Base-by-base conservation (phyloP, 2,888 invertebrate species). In the Dryobota labecula region DNA sequence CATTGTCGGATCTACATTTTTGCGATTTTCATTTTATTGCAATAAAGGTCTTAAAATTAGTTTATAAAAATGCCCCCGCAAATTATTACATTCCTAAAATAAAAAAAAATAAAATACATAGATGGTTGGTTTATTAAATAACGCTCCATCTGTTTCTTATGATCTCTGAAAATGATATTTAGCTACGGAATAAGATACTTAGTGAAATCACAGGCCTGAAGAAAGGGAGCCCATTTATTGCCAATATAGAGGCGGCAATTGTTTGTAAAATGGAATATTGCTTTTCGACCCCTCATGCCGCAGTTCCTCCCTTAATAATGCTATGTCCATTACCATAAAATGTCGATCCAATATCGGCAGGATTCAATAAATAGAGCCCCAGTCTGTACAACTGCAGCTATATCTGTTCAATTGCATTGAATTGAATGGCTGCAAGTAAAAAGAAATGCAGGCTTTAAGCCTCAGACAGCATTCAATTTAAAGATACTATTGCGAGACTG, bases 281-380 rank as follows among this genome's bases (percentile, higher is more conserved):
- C 66, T 73, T 80, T 56, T 67, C 63, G 57, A 73, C 54, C 82
- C 71, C 64, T 53, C 49, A 43, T 41, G 41, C 69, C 47, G 13
- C 45, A 70, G 43, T 65, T 65, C 57, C 56, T 41, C 67, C 62
- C 62, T 62, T 72, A 76, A 79, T 72, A 72, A 57, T 65, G 63
- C 70, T 57, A 57, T 69, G 68, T 73, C 77, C 64, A 76, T 82
- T 82, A 67, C 66, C 80, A 77, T 80, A 80, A 76, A 82, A 79
- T 66, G 68, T 30, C 63, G 70, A 80, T 76, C 66, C 67, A 80
- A 82, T 82, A 82, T 69, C 57, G 41, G 41, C n/a, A 27, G 60
- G 58, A 76, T 71, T 71, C 77, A 82, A 82, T 79, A 76, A 76
- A 75, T 58, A 65, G 69, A 70, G 6, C 38, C 49, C 49, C 73